Conservation (phyloP, 2,888 invertebrate genomes). For the Limnephilus rhombicus region DNA sequence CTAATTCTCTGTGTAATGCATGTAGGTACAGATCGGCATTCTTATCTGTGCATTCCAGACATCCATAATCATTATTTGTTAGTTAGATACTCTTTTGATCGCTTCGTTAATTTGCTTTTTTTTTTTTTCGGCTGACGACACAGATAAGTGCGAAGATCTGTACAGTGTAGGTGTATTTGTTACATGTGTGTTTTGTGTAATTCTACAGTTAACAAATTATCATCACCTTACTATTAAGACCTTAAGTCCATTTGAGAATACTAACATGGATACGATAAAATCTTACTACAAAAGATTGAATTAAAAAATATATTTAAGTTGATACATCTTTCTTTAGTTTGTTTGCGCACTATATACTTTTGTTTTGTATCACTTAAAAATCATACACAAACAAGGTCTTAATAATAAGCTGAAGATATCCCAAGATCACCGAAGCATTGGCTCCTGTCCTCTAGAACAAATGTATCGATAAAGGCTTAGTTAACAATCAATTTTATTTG, state of each 20-base stretch:
- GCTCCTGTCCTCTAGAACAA: too few species aligned
- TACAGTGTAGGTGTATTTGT: neutral
- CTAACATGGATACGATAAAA: neutral
- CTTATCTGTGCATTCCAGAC: neutral
- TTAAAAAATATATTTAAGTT: too few species aligned
- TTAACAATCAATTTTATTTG: too few species aligned
- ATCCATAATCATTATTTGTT: too few species aligned
- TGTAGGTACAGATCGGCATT: neutral
- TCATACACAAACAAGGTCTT: neutral
- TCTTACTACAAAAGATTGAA: neutral
- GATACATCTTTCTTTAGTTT: too few species aligned
- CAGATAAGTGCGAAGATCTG: neutral
- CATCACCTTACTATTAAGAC: neutral
- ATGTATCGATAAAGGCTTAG: too few species aligned
- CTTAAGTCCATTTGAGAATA: neutral
- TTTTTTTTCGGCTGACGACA: too few species aligned
- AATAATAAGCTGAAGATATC: neutral
- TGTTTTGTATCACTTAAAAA: neutral
- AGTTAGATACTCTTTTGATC: too few species aligned
- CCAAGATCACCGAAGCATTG: neutral
- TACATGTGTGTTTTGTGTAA: neutral
- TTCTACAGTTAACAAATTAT: neutral
- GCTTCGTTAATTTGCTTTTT: too few species aligned
- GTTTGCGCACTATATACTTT: neutral
- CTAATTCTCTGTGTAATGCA: neutral